Evolutionary conservation across 2,888 invertebrate genomes (phyloP).

Genomic region (Ichneumoninae sp.): DNA sequence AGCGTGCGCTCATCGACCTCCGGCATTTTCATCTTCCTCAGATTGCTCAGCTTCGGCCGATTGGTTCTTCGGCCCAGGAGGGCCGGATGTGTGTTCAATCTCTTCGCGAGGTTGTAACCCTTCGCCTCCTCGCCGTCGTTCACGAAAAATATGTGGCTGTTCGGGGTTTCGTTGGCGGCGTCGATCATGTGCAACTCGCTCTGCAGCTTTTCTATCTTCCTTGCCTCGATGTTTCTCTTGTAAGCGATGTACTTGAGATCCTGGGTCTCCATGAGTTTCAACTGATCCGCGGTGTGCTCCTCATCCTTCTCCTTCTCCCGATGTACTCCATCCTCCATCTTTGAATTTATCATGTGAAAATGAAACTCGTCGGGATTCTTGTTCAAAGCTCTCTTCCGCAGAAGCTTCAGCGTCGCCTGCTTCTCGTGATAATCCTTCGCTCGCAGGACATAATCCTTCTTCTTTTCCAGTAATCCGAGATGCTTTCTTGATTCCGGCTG

Average conservation of each 20-base stretch:
- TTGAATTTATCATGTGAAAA: slow-evolving; percentile 97
- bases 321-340: slow-evolving; percentile 87
- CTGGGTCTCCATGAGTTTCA: slow-evolving; percentile 95
- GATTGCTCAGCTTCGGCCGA: slow-evolving; percentile 87
- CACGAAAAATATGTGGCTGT: slow-evolving; percentile 93
- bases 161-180: slow-evolving; percentile 88
- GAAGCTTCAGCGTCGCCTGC: slow-evolving; percentile 91
- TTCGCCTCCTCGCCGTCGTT: slow-evolving; percentile 87
- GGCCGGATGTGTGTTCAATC: slow-evolving; percentile 90
- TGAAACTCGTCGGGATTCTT: slow-evolving; percentile 99
- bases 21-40: slow-evolving; percentile 86
- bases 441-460: slow-evolving; percentile 93
- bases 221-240: slow-evolving; percentile 93
- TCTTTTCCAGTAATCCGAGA: slow-evolving; percentile 94
- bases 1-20: slow-evolving; percentile 86
- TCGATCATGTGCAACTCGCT: slow-evolving; percentile 93
- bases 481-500: slow-evolving; percentile 92
- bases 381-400: slow-evolving; percentile 93
- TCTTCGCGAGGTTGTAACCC: slow-evolving; percentile 89
- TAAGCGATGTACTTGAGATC: slow-evolving; percentile 95
- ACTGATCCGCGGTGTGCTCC: slow-evolving; percentile 93
- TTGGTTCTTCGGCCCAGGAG: slow-evolving; percentile 90
- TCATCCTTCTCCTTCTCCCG: slow-evolving; percentile 89
- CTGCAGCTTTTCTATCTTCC: slow-evolving; percentile 91
- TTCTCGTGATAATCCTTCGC: slow-evolving; percentile 93